Evolutionary conservation across 1,140 invertebrate genomes (phyloP).

Genomic region (Bathynomus jamesi): DNA sequence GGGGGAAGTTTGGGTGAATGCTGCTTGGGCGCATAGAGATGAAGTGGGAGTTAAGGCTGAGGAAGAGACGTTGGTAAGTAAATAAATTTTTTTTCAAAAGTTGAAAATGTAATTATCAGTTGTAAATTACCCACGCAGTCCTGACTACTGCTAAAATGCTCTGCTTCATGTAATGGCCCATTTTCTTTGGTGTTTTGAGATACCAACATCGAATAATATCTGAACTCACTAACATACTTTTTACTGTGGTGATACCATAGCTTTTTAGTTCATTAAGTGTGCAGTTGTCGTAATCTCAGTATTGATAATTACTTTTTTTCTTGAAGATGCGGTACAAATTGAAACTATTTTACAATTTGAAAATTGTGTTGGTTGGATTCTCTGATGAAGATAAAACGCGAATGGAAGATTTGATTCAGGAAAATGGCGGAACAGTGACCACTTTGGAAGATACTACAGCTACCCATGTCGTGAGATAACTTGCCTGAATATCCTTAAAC

Average conservation of each 20-base stretch:
- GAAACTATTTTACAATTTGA: conserved; percentile 48
- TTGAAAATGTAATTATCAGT: too few relatives aligned
- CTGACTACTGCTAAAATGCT: too few relatives aligned
- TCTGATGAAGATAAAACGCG: conserved; percentile 46
- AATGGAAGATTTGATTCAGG: conserved; percentile 46
- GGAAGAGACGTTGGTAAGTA: conserved; percentile 54
- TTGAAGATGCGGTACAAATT: conserved; percentile 44
- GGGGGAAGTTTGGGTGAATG: conserved; percentile 74
- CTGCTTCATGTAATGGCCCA: too few relatives aligned
- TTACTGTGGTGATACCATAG: too few relatives aligned
- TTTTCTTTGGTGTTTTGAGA: too few relatives aligned
- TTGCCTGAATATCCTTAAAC: background rate
- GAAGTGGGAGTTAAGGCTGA: conserved; percentile 56
- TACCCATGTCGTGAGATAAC: conserved; percentile 24
- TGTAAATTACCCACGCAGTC: too few relatives aligned
- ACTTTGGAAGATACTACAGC: conserved; percentile 28
- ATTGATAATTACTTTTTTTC: too few relatives aligned
- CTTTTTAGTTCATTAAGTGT: too few relatives aligned
- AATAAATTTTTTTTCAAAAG: conserved; percentile 10
- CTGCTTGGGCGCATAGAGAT: conserved; percentile 66
- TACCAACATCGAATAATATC: too few relatives aligned
- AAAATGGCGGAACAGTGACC: conserved; percentile 31
- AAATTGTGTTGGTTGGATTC: conserved; percentile 48
- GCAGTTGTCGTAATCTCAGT: too few relatives aligned
- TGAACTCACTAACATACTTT: too few relatives aligned